Conservation (phyloP, 2,888 invertebrate species). For the Platycheirus rosarum region DNA sequence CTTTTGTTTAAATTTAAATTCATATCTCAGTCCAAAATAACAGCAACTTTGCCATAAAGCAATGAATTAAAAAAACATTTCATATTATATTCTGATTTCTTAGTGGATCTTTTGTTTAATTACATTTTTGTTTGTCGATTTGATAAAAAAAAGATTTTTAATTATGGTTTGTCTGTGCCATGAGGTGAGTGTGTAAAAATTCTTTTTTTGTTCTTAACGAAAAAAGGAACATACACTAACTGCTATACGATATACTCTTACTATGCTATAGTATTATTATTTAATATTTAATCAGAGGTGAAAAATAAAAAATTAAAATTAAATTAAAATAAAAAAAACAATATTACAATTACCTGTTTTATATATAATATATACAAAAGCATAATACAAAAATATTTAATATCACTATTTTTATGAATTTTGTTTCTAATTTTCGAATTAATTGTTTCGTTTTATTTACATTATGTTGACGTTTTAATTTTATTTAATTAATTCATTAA, state of each 20-base stretch:
- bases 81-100: conserved; percentile 22
- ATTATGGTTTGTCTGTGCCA: conserved; percentile 38
- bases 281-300: conserved; percentile 31
- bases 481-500: conserved; percentile 61
- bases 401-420: conserved; percentile 56
- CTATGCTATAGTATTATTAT: conserved; percentile 37
- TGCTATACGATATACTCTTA: conserved; percentile 42
- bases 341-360: conserved; percentile 40
- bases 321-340: conserved; percentile 30
- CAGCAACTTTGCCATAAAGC: conserved; percentile 8
- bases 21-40: conserved; percentile 66
- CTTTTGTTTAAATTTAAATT: conserved; percentile 34
- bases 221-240: conserved; percentile 60
- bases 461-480: conserved; percentile 39
- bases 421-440: conserved; percentile 57
- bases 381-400: conserved; percentile 67
- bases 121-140: conserved; percentile 15
- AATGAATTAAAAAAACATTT: conserved; percentile 2
- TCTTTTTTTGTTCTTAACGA: conserved; percentile 56
- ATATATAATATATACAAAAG: conserved; percentile 59
- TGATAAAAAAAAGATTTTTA: conserved; percentile 1
- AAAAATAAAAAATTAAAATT: conserved; percentile 50
- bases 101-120: background rate
- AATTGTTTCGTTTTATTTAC: conserved; percentile 35
- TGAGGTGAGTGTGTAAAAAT: conserved; percentile 57